A percentile compares a stretch with the other conserved stretches of the same genome.
phyloP scores from a whole-genome alignment of 2,113 vertebrate species.

The Atherinomorus stipes region DNA sequence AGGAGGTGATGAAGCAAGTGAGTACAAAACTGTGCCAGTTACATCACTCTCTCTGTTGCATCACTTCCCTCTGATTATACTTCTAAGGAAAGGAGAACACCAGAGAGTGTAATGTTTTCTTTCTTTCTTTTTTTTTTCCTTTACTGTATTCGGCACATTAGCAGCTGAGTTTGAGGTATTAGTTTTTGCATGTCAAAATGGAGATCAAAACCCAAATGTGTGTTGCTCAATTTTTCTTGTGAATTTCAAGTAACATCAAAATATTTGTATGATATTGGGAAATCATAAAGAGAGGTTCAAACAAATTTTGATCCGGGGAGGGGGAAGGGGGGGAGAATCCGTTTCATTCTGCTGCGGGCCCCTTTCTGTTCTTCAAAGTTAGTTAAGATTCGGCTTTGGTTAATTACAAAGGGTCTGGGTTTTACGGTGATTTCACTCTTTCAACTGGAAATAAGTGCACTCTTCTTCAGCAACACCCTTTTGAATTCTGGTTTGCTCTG shows the following conservation, averaged over 20 bases:
- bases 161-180: conserved; percentile 97
- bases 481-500: conserved; percentile 71
- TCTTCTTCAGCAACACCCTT: conserved; percentile 84
- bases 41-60: conserved; percentile 59
- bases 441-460: conserved; percentile 89
- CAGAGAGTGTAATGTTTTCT: conserved; percentile 46
- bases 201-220: conserved; percentile 94
- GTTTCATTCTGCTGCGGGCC: conserved; percentile 82
- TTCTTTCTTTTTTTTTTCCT: conserved; percentile 39
- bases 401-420: conserved; percentile 87
- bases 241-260: conserved; percentile 75
- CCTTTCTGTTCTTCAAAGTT: conserved; percentile 76
- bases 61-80: conserved; percentile 76
- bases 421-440: conserved; percentile 81
- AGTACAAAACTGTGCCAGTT: conserved; percentile 78
- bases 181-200: conserved; percentile 95
- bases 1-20: conserved; percentile 81
- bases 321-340: conserved; percentile 77
- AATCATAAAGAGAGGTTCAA: conserved; percentile 54
- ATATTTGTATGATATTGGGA: conserved; percentile 71
- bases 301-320: conserved; percentile 59
- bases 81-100: conserved; percentile 73
- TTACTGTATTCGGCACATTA: conserved; percentile 80
- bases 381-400: conserved; percentile 93
- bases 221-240: conserved; percentile 82